A percentile compares a stretch with the other conserved stretches of the same genome.
phyloP scores from a whole-genome alignment of 1,140 invertebrate genomes.

The Notospermus geniculatus region DNA sequence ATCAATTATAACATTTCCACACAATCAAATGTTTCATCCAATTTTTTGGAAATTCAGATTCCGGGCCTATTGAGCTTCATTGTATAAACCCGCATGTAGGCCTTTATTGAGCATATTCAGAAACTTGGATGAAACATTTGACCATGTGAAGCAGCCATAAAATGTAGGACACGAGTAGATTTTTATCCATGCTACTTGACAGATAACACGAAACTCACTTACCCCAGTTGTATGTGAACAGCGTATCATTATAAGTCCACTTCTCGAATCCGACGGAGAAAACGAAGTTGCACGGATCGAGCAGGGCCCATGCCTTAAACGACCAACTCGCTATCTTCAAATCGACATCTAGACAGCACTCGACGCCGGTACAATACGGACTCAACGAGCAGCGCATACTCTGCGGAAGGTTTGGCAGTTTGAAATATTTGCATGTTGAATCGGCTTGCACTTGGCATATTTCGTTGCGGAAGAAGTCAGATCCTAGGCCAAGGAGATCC shows the following conservation, averaged over 20 bases:
- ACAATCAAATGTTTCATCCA: too few relatives aligned
- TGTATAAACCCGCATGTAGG: too few relatives aligned
- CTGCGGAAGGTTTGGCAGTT: constrained; percentile 14
- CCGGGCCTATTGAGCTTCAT: too few relatives aligned
- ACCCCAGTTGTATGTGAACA: constrained; percentile 26
- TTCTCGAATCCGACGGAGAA: constrained; percentile 27
- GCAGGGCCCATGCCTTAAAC: constrained; percentile 17
- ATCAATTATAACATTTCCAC: too few relatives aligned
- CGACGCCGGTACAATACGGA: constrained; percentile 29
- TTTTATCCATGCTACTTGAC: too few relatives aligned
- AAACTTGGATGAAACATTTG: too few relatives aligned
- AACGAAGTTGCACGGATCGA: constrained; percentile 26
- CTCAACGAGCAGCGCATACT: constrained; percentile 20
- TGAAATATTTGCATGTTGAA: constrained; percentile 12
- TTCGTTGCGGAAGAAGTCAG: constrained; percentile 1
- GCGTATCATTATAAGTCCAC: constrained; percentile 13
- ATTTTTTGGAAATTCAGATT: too few relatives aligned
- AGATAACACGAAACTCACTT: too few relatives aligned
- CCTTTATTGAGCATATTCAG: too few relatives aligned
- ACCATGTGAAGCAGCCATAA: too few relatives aligned
- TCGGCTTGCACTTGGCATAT: constrained; percentile 12
- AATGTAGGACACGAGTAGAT: too few relatives aligned
- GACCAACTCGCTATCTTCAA: constrained; percentile 13
- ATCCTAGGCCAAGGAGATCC: constrained; percentile 19
- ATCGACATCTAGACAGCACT: constrained; percentile 25